Conservation (phyloP, 2,888 invertebrate species). For the Halictus quadricinctus region DNA sequence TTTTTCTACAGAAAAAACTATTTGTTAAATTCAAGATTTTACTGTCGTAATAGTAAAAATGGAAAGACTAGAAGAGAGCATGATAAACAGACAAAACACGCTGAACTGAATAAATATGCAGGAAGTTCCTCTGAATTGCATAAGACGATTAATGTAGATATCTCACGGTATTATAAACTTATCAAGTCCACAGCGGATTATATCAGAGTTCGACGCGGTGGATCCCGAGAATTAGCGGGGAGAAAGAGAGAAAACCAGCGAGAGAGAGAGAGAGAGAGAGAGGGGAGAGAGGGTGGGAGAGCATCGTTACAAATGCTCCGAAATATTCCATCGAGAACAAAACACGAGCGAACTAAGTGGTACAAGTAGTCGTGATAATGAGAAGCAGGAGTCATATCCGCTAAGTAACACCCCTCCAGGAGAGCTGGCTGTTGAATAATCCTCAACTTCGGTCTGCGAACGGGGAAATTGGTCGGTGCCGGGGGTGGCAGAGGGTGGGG, state of each 20-base stretch:
- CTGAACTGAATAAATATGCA: neutral
- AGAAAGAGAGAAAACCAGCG: neutral
- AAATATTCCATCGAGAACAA: neutral
- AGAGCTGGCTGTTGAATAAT: constrained; percentile 18
- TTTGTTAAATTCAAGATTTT: neutral
- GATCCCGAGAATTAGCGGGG: neutral
- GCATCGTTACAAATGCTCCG: neutral
- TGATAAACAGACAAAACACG: neutral
- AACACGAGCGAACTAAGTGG: neutral
- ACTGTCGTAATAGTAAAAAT: neutral
- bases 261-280: neutral
- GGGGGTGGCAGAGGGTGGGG: neutral
- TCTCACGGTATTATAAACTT: neutral
- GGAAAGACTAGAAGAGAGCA: neutral
- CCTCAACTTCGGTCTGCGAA: constrained; percentile 4
- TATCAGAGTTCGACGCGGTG: constrained; percentile 2
- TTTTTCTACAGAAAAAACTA: too few relatives aligned
- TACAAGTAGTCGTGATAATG: constrained; percentile 12
- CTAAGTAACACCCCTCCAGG: neutral
- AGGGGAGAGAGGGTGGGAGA: neutral
- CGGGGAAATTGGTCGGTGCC: constrained; percentile 2
- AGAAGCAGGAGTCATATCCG: constrained; percentile 18
- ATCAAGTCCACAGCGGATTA: neutral
- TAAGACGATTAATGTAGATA: neutral
- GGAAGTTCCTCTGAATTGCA: neutral